phyloP scores from a whole-genome alignment of 2,888 invertebrate species.

The Rhimphoctona megacephalus region DNA sequence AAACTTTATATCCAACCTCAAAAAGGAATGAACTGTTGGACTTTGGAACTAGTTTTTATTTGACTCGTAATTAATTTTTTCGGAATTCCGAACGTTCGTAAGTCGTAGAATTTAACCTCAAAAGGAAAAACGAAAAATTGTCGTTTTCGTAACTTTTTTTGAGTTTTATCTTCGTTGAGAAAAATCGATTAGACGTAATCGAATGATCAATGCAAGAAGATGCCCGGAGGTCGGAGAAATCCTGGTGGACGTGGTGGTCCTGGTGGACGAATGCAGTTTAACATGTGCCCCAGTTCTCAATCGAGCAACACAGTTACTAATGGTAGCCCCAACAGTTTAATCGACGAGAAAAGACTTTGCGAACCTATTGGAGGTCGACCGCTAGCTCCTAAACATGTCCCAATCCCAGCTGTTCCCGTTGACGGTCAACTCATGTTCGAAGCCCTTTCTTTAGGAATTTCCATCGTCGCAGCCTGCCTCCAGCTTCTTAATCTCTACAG shows the following conservation, averaged over 20 bases:
- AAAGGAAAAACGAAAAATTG: neutral
- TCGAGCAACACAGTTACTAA: slow-evolving; percentile 59
- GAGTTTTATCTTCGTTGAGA: slow-evolving; percentile 78
- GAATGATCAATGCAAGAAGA: slow-evolving; percentile 85
- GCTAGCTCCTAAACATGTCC: slow-evolving; percentile 91
- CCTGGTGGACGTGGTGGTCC: slow-evolving; percentile 77
- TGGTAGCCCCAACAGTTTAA: slow-evolving; percentile 43
- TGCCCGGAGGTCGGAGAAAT: slow-evolving; percentile 82
- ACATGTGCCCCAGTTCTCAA: slow-evolving; percentile 53
- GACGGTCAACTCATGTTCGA: slow-evolving; percentile 95
- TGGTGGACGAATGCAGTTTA: slow-evolving; percentile 84
- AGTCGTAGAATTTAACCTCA: neutral
- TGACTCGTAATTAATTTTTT: neutral
- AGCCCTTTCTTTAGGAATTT: slow-evolving; percentile 92
- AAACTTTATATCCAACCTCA: neutral
- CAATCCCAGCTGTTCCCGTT: slow-evolving; percentile 91
- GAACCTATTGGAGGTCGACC: slow-evolving; percentile 83
- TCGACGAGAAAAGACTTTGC: slow-evolving; percentile 78
- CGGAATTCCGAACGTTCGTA: neutral
- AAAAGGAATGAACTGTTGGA: neutral
- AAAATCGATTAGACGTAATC: slow-evolving; percentile 86
- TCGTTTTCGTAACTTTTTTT: neutral
- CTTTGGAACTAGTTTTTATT: neutral
- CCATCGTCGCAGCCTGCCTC: slow-evolving; percentile 91
- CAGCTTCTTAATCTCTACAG: slow-evolving; percentile 98